Base-by-base conservation (phyloP, 2,797 vertebrate genomes). In the Vultur gryphus region DNA sequence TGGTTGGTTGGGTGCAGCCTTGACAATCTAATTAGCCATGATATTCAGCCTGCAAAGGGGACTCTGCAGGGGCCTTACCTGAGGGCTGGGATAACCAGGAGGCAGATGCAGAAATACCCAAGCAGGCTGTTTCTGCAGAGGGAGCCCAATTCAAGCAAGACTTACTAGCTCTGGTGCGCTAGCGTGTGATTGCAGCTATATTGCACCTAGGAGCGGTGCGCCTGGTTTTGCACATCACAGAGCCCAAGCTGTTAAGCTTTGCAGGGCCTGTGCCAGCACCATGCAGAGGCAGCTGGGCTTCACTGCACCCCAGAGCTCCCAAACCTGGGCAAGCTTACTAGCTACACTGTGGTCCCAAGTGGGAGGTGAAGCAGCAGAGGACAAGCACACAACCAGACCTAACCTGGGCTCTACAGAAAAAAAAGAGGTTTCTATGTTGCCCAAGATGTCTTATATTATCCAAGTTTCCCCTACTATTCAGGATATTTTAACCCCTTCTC, bases 221-320 rank as follows among this genome's bases (percentile, higher is more conserved):
- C 28, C 16, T 3, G 3, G 25, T 11, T 54, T 57, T 69, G 69
- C 65, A 69, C 33, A 20, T 5, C 15, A 9, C 0, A 0, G 58
- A 65, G 23, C 39, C 49, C 4, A 4, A 20, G 44, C 48, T 67
- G 23, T 49, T 26, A 24, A 86, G 9, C 7, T 70, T 41, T 54
- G 28, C 13, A 66, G 64, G 13, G 17, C n/a, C 65, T 71, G 41
- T 37, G 48, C 44, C 44, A 84, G 57, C 82, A 73, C 20, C 39
- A 9, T 1, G 23, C 59, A 67, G 37, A 33, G 20, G 11, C 62
- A 77, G 21, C 25, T 35, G 61, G 21, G 29, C 61, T 64, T 57
- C 33, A 2, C 29, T 46, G 65, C n/a, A 18, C 8, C 13, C 58
- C 46, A 76, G 54, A 79, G 39, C n/a, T 82, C 84, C 62, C 67